phyloP scores from a whole-genome alignment of 2,797 vertebrate species.

The Moxostoma hubbsi region DNA sequence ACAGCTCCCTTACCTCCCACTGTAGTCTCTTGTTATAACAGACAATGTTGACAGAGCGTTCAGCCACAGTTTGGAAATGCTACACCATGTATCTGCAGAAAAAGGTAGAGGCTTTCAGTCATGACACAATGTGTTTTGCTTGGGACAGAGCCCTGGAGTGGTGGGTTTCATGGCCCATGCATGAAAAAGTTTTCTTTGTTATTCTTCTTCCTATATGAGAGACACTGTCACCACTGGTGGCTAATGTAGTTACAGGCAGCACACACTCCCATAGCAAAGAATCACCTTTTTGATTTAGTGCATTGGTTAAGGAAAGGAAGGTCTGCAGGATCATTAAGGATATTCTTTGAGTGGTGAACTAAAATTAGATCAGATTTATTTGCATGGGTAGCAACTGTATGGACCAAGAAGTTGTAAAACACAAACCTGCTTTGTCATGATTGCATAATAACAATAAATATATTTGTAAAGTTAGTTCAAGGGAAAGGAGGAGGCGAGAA shows the following conservation, averaged over 20 bases:
- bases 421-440: neutral
- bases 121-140: constrained; percentile 91
- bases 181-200: constrained; percentile 68
- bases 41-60: constrained; percentile 90
- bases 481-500: too few relatives aligned
- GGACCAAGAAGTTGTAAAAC: neutral
- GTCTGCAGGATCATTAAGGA: constrained; percentile 14
- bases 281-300: constrained; percentile 57
- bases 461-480: too few relatives aligned
- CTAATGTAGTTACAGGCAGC: constrained; percentile 60
- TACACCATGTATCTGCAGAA: constrained; percentile 82
- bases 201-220: constrained; percentile 27
- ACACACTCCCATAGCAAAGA: constrained; percentile 45
- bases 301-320: constrained; percentile 21
- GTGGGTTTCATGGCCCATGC: constrained; percentile 83
- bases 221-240: constrained; percentile 60
- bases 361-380: neutral
- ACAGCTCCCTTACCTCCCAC: constrained; percentile 83
- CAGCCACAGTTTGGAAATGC: constrained; percentile 83
- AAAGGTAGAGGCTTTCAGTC: constrained; percentile 88
- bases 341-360: constrained; percentile 22
- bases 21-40: constrained; percentile 88
- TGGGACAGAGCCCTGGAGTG: constrained; percentile 80
- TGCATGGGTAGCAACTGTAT: neutral
- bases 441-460: constrained; percentile 7